phyloP scores from a whole-genome alignment of 2,113 vertebrate genomes.

The Tragelaphus buxtoni region DNA sequence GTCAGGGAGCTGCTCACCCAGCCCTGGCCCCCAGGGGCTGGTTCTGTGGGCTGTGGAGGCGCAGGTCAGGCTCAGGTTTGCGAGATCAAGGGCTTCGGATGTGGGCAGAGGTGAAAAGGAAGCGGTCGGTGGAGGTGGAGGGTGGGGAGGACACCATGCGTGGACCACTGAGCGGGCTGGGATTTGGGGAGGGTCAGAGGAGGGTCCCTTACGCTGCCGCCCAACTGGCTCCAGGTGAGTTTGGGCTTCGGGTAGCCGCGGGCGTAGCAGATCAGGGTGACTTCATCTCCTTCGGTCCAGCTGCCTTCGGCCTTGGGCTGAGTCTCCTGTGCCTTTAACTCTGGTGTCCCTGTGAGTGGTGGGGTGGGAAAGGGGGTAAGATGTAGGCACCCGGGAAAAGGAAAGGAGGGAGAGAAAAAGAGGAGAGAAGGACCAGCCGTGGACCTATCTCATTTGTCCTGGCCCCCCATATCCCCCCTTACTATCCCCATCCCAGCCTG shows the following conservation, averaged over 20 bases:
- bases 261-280: constrained; percentile 76
- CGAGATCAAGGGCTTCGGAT: neutral
- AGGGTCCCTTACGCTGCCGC: constrained; percentile 67
- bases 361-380: rapidly evolving
- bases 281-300: constrained; percentile 67
- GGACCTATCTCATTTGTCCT: neutral
- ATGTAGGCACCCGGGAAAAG: neutral
- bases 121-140: neutral
- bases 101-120: neutral
- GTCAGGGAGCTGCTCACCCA: constrained; percentile 82
- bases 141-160: too few species aligned
- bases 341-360: neutral
- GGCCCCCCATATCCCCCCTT: rapidly evolving
- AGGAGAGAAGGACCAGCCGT: neutral
- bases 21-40: constrained; percentile 24
- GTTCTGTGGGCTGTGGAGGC: constrained; percentile 40
- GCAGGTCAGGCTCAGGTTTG: neutral
- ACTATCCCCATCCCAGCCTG: neutral
- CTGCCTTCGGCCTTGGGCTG: neutral
- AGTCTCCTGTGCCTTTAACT: constrained; percentile 30
- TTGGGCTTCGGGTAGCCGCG: constrained; percentile 78
- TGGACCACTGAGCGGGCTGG: rapidly evolving
- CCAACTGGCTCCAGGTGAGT: constrained; percentile 79
- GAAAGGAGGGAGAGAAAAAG: neutral
- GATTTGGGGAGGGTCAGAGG: neutral